Base-by-base conservation (phyloP, 2,888 invertebrate species). In the Clistopyga incitator region DNA sequence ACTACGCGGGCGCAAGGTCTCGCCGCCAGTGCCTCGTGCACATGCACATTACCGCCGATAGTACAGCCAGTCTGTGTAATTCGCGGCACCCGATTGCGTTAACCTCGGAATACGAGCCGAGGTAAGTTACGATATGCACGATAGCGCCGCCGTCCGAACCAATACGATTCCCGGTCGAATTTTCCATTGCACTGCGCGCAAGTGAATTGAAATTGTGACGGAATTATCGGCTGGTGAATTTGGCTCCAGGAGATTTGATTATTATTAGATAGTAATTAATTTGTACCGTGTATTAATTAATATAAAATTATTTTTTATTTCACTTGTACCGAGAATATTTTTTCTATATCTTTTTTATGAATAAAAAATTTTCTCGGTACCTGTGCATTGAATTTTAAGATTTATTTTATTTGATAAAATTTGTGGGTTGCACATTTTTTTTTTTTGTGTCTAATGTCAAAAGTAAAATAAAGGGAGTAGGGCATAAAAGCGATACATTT, bases 71-170 rank as follows among this genome's bases (percentile, higher is more conserved):
- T 65, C 13, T 13, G 68, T 42, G 25, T 71, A 56, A 61, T 75
- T 61, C 71, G 56, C 64, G 70, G 70, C 75, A 82, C 81, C 78
- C 85, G 85, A 85, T 86, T 79, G 74, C 84, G 81, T 77, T 85
- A 82, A 84, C 84, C 85, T 75, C 77, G 83, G 68, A 71, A 71
- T 81, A 68, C 45, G 67, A 84, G 56, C 38, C 52, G 67, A 74
- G 64, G 47, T 52, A 25, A 77, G 42, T 64, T 61, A 50, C 71
- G 72, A 77, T n/a, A n/a, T n/a, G 45, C 47, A 71, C 61, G 42
- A 59, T 42, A 34, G 34, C 42, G 38, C 25, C 61, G 25, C 47
- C 38, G 59, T 71, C 29, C 78, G n/a, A 42, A 23, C 38, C 70
- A 42, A 54, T 74, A 52, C 61, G 47, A 15, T 13, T 34, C n/a